Base-by-base conservation (phyloP, 2,113 vertebrate species). In the Kobus ellipsiprymnus region DNA sequence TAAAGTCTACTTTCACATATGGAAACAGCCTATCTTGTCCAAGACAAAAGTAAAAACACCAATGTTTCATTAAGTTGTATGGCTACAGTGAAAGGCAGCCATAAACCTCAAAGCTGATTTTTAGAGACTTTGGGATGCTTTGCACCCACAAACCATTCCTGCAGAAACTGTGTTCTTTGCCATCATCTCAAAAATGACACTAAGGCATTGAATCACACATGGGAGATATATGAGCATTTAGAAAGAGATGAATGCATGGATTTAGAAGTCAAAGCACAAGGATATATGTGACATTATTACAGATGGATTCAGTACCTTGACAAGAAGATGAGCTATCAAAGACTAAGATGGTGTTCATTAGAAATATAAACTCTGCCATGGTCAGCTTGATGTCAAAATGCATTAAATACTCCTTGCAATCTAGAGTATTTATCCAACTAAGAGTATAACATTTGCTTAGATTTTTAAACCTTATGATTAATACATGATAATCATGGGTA, bases 401-500 rank as follows among this genome's bases (percentile, higher is more conserved):
- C 55, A 88, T 86, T 94, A 82, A 55, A 33, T 14, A 84, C 6
- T 90, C 23, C 55, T 78, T 71, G 81, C 36, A 81, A 96, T 71
- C 36, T 78, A 30, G 48, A 64, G 29, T 97, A 96, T 96, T 98
- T 97, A 98, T 95, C 84, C 92, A 96, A 95, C 50, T 52, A 96
- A 30, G 44, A 97, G 36, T 96, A 85, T 77, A 94, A 94, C 64
- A 90, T 98, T 98, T 97, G 87, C 59, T 92, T 87, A 96, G 74
- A 86, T 82, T 92, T 74, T 96, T 91, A 97, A 96, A 84, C n/a
- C 71, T 90, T 96, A 96, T 90, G 80, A 96, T 97, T 98, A 98
- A 98, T 96, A 96, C 87, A 97, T 96, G 90, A 95, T 95, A 96
- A 98, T 97, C 85, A 94, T 90, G 81, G 57, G 87, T 94, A 96